phyloP scores from a whole-genome alignment of 2,888 invertebrate species.

The Tricholauxania praeusta region DNA sequence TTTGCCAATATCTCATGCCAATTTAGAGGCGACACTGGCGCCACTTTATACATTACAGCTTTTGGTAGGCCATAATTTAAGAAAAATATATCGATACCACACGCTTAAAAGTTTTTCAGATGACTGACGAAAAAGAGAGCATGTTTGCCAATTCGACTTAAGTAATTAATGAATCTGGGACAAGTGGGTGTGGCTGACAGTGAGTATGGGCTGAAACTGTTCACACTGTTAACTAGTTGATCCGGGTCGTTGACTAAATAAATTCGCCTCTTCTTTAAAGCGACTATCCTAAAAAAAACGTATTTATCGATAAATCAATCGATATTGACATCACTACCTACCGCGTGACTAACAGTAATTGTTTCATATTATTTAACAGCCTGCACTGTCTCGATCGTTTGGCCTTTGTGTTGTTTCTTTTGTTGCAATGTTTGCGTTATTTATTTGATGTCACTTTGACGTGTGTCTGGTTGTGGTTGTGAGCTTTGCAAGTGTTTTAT shows the following conservation, averaged over 20 bases:
- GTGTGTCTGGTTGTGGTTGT: not conserved
- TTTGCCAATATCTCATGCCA: constrained; percentile 29
- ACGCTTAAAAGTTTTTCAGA: not conserved
- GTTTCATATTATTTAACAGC: too few relatives aligned
- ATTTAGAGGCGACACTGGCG: constrained; percentile 27
- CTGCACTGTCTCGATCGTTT: not conserved
- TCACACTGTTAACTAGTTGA: too few relatives aligned
- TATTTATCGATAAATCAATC: too few relatives aligned
- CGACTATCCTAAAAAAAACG: too few relatives aligned
- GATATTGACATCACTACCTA: too few relatives aligned
- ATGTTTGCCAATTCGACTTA: too few relatives aligned
- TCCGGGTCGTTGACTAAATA: too few relatives aligned
- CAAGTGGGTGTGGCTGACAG: too few relatives aligned
- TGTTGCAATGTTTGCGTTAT: not conserved
- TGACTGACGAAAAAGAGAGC: not conserved
- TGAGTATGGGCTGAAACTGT: too few relatives aligned
- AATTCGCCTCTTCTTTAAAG: too few relatives aligned
- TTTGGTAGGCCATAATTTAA: not conserved
- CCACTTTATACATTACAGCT: not conserved
- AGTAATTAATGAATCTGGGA: too few relatives aligned
- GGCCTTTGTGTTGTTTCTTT: not conserved
- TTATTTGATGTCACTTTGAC: constrained; percentile 14
- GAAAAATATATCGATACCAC: not conserved
- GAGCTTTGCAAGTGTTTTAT: constrained; percentile 1
- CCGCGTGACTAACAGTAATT: too few relatives aligned